These are phyloP conservation scores for Allacma fusca DNA, from an alignment of 2,888 invertebrate genomes.

Conservation along the genomic window DNA sequence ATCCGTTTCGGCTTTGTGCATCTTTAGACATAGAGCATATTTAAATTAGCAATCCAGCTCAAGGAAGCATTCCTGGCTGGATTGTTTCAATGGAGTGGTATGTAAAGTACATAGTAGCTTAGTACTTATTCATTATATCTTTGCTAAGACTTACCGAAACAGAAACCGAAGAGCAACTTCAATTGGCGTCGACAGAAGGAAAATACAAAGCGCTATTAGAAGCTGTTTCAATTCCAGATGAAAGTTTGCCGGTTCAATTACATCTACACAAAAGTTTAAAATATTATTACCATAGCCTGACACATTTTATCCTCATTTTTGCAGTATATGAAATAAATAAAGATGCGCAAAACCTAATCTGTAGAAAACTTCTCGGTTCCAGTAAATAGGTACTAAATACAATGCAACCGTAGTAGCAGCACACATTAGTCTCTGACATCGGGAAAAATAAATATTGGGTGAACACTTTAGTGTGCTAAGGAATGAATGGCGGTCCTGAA, in stretches of 20 bases:
- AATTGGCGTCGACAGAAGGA: not conserved
- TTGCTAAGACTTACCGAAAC: too few species aligned
- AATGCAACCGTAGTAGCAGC: not conserved
- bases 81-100: too few species aligned
- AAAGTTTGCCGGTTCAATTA: not conserved
- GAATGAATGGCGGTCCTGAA: slow-evolving; percentile 25
- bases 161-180: slow-evolving; percentile 5
- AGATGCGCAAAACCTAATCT: not conserved
- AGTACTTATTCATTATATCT: too few species aligned
- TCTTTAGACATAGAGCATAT: not conserved
- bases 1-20: not conserved
- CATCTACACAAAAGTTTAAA: not conserved
- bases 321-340: too few species aligned
- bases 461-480: slow-evolving; percentile 8
- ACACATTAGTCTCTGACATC: slow-evolving; percentile 27
- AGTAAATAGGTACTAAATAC: not conserved
- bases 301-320: too few species aligned
- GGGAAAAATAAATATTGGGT: slow-evolving; percentile 11
- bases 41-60: not conserved
- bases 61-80: too few species aligned
- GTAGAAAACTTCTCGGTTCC: not conserved
- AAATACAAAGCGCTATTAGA: not conserved
- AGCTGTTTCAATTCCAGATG: not conserved
- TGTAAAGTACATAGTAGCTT: too few species aligned
- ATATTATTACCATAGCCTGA: too few species aligned